phyloP scores from a whole-genome alignment of 2,113 vertebrate genomes.

The Garra rufa region DNA sequence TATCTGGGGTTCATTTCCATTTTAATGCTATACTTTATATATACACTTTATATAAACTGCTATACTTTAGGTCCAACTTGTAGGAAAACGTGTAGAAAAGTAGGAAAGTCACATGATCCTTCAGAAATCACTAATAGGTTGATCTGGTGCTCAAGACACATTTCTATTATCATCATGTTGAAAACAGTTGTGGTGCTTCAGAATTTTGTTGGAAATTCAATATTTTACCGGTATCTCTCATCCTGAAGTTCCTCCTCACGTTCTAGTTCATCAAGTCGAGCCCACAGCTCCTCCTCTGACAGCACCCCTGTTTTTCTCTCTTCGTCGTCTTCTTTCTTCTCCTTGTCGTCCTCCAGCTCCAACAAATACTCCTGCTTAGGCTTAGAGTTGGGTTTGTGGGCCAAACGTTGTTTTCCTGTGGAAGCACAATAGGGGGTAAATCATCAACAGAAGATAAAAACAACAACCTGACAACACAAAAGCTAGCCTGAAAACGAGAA shows the following conservation, averaged over 20 bases:
- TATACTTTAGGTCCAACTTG: no score
- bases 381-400: constrained; percentile 90
- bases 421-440: constrained; percentile 46
- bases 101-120: background rate
- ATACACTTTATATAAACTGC: no score
- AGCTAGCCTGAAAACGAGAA: background rate
- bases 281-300: constrained; percentile 88
- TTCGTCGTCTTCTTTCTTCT: constrained; percentile 63
- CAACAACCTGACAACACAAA: background rate
- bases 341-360: constrained; percentile 68
- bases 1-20: background rate
- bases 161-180: background rate
- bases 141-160: background rate
- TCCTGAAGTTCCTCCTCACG: constrained; percentile 85
- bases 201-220: background rate
- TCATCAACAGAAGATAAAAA: background rate
- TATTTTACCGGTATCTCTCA: constrained; percentile 82
- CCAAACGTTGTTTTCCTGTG: constrained; percentile 84
- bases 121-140: background rate
- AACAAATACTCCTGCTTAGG: constrained; percentile 82
- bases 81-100: no score
- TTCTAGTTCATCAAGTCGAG: constrained; percentile 89
- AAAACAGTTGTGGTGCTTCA: background rate
- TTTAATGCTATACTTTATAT: no score
- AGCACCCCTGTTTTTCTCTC: constrained; percentile 65